These are phyloP conservation scores for Lissonota sp. DNA, from an alignment of 2,888 invertebrate species.

Conservation along the genomic window DNA sequence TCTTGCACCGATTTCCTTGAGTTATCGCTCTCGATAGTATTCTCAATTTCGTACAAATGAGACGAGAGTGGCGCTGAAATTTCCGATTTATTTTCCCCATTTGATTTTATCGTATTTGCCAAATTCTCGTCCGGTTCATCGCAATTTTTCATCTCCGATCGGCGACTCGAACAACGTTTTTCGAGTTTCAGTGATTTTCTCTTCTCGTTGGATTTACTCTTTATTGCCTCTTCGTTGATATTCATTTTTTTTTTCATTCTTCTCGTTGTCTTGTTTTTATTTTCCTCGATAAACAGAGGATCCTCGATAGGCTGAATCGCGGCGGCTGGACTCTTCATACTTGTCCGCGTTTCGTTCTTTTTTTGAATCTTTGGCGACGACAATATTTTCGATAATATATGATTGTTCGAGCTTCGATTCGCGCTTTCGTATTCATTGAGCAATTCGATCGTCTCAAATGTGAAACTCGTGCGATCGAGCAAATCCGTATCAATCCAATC, in stretches of 20 bases:
- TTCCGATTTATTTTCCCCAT: no score
- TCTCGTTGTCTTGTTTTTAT: conserved; percentile 17
- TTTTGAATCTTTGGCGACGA: conserved; percentile 39
- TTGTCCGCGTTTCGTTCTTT: neutral
- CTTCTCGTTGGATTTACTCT: neutral
- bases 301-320: conserved; percentile 45
- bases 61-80: neutral
- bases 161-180: neutral
- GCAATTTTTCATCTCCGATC: neutral
- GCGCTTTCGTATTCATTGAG: conserved; percentile 66
- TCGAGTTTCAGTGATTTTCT: neutral
- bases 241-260: neutral
- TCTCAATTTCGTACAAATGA: neutral
- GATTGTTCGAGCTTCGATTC: conserved; percentile 54
- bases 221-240: neutral
- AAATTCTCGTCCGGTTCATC: neutral
- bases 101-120: no score
- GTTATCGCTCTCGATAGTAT: neutral
- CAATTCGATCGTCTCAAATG: conserved; percentile 66
- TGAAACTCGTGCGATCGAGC: conserved; percentile 41
- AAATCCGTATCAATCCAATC: conserved; percentile 61
- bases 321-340: neutral
- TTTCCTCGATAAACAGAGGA: conserved; percentile 57
- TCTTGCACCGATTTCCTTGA: neutral
- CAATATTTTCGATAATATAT: conserved; percentile 52